Evolutionary conservation across 2,797 vertebrate species (phyloP).

Genomic region (Cetoscarus ocellatus): DNA sequence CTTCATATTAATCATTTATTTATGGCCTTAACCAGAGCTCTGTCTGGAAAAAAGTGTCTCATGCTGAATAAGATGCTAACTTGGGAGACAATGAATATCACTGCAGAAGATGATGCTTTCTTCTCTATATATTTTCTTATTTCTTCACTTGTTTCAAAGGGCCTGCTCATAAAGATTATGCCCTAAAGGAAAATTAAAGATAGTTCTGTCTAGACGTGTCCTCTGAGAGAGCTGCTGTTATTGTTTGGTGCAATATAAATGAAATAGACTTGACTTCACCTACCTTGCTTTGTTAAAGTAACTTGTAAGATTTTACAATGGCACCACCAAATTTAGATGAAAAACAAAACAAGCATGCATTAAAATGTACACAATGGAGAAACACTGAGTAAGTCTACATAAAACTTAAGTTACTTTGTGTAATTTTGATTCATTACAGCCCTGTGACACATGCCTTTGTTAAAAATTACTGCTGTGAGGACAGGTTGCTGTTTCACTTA

Average conservation of each 20-base stretch:
- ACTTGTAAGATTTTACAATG: too few relatives aligned
- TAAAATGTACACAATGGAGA: too few relatives aligned
- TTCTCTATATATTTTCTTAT: neutral
- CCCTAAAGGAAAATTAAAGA: neutral
- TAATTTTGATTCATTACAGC: too few relatives aligned
- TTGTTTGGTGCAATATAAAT: neutral
- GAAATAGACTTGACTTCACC: neutral
- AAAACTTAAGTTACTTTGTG: too few relatives aligned
- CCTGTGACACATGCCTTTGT: too few relatives aligned
- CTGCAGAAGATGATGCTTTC: neutral
- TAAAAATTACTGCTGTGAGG: too few relatives aligned
- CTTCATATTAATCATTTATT: conserved; percentile 1
- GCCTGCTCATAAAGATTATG: neutral
- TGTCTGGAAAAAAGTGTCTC: neutral
- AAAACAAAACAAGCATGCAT: too few relatives aligned
- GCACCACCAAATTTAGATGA: neutral
- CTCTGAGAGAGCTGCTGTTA: neutral
- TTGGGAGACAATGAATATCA: neutral
- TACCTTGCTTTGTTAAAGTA: neutral
- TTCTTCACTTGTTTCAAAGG: neutral
- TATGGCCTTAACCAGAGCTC: neutral
- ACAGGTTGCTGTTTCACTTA: too few relatives aligned
- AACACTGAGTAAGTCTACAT: too few relatives aligned
- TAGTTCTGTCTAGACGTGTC: neutral
- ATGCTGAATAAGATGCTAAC: neutral